These are phyloP conservation scores for Aplodontia rufa DNA, from an alignment of 2,113 vertebrate species.

Conservation along the genomic window DNA sequence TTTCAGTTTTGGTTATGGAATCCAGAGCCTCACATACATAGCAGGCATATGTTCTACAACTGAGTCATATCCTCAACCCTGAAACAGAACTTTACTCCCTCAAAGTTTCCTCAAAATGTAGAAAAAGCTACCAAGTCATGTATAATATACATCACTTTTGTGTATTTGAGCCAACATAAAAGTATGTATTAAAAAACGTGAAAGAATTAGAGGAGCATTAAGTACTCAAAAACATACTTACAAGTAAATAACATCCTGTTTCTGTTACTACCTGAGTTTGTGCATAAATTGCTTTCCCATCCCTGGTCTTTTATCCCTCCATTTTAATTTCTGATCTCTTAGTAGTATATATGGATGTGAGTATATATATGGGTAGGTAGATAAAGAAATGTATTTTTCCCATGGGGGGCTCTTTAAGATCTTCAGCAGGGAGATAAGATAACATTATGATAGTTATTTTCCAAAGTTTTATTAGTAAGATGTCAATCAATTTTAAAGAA, in stretches of 20 bases:
- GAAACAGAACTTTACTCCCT: neutral
- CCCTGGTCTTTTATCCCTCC: neutral
- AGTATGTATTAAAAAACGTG: neutral
- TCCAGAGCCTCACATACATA: neutral
- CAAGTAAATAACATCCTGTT: neutral
- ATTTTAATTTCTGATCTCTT: neutral
- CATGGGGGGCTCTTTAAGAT: neutral
- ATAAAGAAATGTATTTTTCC: neutral
- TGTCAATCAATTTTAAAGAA: constrained; percentile 12
- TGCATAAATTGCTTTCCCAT: neutral
- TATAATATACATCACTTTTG: neutral
- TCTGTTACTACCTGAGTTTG: neutral
- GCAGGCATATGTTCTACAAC: too few relatives aligned
- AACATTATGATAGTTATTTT: neutral
- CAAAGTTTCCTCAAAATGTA: neutral
- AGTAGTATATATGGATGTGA: neutral
- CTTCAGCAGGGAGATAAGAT: neutral
- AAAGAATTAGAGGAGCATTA: neutral
- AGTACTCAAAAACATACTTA: neutral
- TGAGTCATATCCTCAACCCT: neutral
- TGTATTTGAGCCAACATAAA: neutral
- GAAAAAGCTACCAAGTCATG: neutral
- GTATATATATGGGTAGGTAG: neutral
- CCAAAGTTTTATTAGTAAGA: neutral
- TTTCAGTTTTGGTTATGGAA: neutral